Evolutionary conservation across 2,888 invertebrate genomes (phyloP), one percentile per base, ranked within the genome.

Genomic region (Dilophus febrilis): DNA sequence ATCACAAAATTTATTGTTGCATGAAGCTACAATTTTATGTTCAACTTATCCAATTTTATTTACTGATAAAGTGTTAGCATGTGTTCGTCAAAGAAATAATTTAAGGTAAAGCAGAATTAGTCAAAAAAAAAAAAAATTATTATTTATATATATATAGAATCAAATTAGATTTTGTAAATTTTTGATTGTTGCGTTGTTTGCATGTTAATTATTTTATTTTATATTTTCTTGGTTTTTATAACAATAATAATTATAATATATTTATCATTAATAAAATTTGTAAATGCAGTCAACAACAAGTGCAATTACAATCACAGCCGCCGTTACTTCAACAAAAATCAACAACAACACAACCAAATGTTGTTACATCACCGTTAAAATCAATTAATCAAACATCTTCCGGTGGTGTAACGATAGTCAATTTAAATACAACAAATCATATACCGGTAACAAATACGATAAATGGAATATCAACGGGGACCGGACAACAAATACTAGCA

Each of bases 1-100:
- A 29, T 74, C 76, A 43, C 81, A 86, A 55, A 76, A 79, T 30
- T 72, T 78, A 22, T 64, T 88, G 46, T 63, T 88, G 51, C 72
- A 81, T 44, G 86, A 86, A 57, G 82, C 87, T 34, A 81, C 85
- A 5, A 68, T 77, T 17, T 68, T 90, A 18, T 84, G 84, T 56
- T 78, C 82, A 53, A 76, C 77, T 37, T 81, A 79, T 64, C 87
- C 86, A 8, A 72, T 77, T 37, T 68, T 88, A 36, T 80, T 87
- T 57, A 81, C 79, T 3, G 84, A 83, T 55, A 77, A 77, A 52
- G 75, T 85, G 54, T 70, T 87, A 43, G 71, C 73, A 17, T 80
- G 81, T 47, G 76, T 84, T 42, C 61, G 77, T 19, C 76, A 78
- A 48, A 71, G 77, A 51, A 71, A 71, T 56, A 58, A 61, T 18